These are phyloP conservation scores for Microcebus jonahi DNA, from an alignment of 2,113 vertebrate genomes.

Conservation along the genomic window DNA sequence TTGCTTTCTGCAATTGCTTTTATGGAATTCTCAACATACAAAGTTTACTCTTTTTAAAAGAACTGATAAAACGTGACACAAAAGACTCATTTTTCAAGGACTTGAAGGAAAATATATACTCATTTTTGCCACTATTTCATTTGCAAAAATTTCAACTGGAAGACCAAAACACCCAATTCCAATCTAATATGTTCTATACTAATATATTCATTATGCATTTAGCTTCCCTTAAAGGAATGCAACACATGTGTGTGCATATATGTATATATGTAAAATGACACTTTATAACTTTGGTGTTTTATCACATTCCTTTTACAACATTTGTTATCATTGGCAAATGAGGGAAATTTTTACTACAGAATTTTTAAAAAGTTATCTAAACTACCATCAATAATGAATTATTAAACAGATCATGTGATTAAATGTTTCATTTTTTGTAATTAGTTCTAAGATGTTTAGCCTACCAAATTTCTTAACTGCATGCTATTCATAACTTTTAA, in stretches of 20 bases:
- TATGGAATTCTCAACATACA: conserved; percentile 31
- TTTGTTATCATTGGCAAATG: not conserved
- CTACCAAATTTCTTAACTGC: not conserved
- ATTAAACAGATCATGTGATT: not conserved
- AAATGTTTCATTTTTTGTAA: not conserved
- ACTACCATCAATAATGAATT: not conserved
- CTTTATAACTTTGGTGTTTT: not conserved
- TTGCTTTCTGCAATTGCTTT: conserved; percentile 46
- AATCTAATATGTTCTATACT: not conserved
- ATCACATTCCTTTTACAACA: not conserved
- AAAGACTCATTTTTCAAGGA: not conserved
- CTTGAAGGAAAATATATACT: conserved; percentile 36
- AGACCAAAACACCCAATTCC: not conserved
- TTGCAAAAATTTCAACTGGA: not conserved
- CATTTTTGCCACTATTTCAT: not conserved
- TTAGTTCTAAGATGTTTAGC: not conserved
- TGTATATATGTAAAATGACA: not conserved
- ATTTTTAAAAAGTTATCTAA: not conserved
- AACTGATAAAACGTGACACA: conserved; percentile 27
- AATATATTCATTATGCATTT: not conserved
- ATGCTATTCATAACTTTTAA: not conserved
- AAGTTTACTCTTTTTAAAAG: conserved; percentile 46
- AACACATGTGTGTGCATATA: too few species aligned
- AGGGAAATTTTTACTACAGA: not conserved
- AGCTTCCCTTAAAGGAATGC: not conserved